Conservation (phyloP, 1,140 invertebrate species). For the Meloidogyne hapla region DNA sequence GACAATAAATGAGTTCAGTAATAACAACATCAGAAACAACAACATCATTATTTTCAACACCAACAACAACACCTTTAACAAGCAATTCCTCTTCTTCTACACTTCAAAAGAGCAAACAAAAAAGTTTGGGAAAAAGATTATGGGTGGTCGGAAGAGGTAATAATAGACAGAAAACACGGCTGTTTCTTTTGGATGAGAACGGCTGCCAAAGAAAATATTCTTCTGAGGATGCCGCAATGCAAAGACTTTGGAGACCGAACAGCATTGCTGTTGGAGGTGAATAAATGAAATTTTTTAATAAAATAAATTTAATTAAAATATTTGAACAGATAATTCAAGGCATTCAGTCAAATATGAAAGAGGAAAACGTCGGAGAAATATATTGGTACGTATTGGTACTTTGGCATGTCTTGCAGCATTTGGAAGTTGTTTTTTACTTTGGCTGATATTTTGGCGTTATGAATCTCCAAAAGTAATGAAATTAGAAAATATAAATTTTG, state of each 20-base stretch:
- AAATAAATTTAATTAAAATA: not conserved
- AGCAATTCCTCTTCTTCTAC: slow-evolving; percentile 2
- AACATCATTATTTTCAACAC: not conserved
- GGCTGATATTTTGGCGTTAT: not conserved
- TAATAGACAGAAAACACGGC: not conserved
- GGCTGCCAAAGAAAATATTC: slow-evolving; percentile 8
- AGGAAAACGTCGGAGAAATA: not conserved
- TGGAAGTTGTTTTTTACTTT: not conserved
- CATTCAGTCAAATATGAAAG: not conserved
- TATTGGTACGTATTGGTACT: not conserved
- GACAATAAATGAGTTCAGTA: not conserved
- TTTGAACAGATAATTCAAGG: not conserved
- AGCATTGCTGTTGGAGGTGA: not conserved
- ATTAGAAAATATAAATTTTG: not conserved
- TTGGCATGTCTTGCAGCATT: not conserved
- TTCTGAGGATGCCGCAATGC: slow-evolving; percentile 8
- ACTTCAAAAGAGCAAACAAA: not conserved
- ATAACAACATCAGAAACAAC: not conserved
- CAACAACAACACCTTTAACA: not conserved
- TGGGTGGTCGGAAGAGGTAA: slow-evolving; percentile 1
- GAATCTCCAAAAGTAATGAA: not conserved
- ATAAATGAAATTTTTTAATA: too few relatives aligned
- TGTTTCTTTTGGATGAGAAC: not conserved
- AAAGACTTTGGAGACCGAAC: slow-evolving; percentile 20
- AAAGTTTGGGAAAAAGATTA: not conserved